These are phyloP conservation scores for Helicoverpa zea DNA, from an alignment of 1,140 invertebrate species.

Conservation along the genomic window DNA sequence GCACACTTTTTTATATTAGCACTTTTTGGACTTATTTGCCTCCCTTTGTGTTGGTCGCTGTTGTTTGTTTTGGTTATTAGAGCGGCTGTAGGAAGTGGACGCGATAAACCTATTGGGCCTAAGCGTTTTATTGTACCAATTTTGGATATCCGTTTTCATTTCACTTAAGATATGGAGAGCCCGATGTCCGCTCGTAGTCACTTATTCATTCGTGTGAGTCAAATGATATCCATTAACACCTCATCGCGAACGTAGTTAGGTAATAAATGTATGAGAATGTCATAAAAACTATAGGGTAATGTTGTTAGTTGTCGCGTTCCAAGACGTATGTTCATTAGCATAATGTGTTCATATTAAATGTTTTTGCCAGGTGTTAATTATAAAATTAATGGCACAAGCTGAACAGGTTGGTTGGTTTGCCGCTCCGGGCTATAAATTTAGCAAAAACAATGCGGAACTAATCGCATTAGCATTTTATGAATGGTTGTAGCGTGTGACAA, in stretches of 20 bases:
- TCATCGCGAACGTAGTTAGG: constrained; percentile 54
- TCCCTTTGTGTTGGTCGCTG: constrained; percentile 79
- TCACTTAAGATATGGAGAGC: constrained; percentile 61
- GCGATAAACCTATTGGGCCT: constrained; percentile 84
- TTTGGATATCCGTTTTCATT: constrained; percentile 80
- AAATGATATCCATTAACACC: constrained; percentile 73
- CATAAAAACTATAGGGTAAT: constrained; percentile 47
- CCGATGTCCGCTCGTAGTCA: constrained; percentile 50
- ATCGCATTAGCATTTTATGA: constrained; percentile 79
- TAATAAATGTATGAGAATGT: constrained; percentile 55
- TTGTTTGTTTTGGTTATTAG: constrained; percentile 86
- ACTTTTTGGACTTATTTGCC: constrained; percentile 83
- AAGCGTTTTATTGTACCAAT: constrained; percentile 86
- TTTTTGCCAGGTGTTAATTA: constrained; percentile 78
- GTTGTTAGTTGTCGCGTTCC: constrained; percentile 41
- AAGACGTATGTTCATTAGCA: constrained; percentile 56
- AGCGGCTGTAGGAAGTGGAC: constrained; percentile 83
- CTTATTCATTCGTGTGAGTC: constrained; percentile 54
- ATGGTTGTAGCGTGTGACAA: constrained; percentile 66
- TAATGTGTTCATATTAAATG: constrained; percentile 65
- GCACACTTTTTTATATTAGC: constrained; percentile 84
- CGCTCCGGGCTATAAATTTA: constrained; percentile 72
- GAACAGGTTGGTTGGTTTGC: constrained; percentile 61
- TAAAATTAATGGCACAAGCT: constrained; percentile 69
- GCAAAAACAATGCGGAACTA: constrained; percentile 75